Percentiles rank a stretch among this genome's conserved stretches.
These are phyloP conservation scores for Petrolisthes manimaculis DNA, from an alignment of 2,888 invertebrate species.

Conservation along the genomic window DNA sequence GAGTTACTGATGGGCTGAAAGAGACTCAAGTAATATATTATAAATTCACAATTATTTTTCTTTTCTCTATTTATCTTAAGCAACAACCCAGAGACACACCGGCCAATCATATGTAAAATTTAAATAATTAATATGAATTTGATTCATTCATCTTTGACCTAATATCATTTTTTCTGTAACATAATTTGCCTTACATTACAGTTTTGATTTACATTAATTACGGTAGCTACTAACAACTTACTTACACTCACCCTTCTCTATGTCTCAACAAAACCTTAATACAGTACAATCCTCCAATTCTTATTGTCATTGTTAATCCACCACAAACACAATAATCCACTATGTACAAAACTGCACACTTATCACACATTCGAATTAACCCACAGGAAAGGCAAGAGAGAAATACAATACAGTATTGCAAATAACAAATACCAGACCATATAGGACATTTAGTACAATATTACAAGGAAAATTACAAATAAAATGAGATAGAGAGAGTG, in stretches of 20 bases:
- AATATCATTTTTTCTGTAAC: conserved; percentile 32
- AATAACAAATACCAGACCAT: no score
- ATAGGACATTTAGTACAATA: no score
- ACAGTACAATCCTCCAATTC: no score
- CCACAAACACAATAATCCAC: conserved; percentile 46
- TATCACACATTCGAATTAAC: neutral
- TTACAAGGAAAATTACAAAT: no score
- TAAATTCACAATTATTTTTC: neutral
- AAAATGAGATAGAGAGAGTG: no score
- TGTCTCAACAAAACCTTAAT: no score
- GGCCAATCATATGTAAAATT: conserved; percentile 25
- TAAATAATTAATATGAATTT: conserved; percentile 23
- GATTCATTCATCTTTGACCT: conserved; percentile 43
- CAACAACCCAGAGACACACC: conserved; percentile 19
- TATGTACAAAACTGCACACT: conserved; percentile 61
- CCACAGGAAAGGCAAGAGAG: no score
- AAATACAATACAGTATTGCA: no score
- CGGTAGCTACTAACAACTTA: no score
- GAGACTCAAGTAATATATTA: no score
- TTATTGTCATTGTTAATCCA: conserved; percentile 44
- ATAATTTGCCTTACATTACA: conserved; percentile 45
- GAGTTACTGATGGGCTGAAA: no score
- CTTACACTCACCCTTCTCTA: no score
- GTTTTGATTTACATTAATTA: conserved; percentile 54
- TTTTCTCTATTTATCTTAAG: neutral